Conservation (phyloP, 2,888 invertebrate species). For the Alentia gelatinosa region DNA sequence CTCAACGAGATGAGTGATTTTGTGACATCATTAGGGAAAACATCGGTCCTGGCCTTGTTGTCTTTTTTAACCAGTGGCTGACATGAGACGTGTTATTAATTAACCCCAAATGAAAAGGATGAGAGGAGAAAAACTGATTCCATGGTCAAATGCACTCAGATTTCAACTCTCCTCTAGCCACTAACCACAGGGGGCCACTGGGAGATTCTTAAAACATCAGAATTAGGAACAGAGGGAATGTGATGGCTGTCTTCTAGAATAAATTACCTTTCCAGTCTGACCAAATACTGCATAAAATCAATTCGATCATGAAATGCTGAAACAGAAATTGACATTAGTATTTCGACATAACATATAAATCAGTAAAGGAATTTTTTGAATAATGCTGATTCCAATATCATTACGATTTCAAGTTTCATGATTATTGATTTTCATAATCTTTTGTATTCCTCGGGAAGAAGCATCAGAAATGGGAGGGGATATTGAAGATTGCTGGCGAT, state of each 20-base stretch:
- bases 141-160: background rate
- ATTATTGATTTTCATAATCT: no score
- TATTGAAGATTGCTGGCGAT: no score
- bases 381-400: no score
- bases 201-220: no score
- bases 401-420: no score
- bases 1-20: background rate
- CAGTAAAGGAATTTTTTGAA: no score
- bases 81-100: background rate
- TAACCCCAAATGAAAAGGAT: background rate
- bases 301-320: no score
- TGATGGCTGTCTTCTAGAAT: background rate
- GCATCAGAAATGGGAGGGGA: no score
- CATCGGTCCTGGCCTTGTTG: background rate
- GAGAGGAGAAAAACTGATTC: background rate
- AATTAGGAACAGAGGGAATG: background rate
- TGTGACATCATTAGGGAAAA: background rate
- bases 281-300: background rate
- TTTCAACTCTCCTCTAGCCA: background rate
- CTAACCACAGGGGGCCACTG: background rate
- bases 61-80: background rate
- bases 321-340: no score
- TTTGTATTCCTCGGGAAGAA: no score
- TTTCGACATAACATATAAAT: no score
- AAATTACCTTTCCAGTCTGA: background rate